phyloP scores from a whole-genome alignment of 23 tunicate species.

The Trididemnum miniatum region DNA sequence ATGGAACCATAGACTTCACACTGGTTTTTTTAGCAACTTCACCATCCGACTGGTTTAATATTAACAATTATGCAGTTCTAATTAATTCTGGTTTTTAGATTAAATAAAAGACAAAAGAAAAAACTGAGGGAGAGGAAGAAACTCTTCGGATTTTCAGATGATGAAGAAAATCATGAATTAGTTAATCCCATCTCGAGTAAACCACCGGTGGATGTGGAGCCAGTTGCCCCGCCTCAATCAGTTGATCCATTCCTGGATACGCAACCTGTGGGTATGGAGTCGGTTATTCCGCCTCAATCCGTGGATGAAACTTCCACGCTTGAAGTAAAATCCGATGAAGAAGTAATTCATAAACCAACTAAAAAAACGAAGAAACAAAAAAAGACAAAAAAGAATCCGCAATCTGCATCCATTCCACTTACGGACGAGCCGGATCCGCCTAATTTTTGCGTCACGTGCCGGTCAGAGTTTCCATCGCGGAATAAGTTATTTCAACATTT shows the following conservation, averaged over 20 bases:
- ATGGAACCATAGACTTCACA: no score
- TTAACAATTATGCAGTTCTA: no score
- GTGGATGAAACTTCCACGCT: background rate
- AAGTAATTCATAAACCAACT: background rate
- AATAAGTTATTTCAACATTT: slow-evolving; percentile 88
- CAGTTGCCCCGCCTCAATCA: slow-evolving; percentile 1
- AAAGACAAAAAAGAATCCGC: slow-evolving; percentile 8
- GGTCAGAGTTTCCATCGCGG: slow-evolving; percentile 52
- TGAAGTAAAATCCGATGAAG: background rate
- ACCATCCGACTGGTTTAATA: no score
- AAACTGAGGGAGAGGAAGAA: slow-evolving; percentile 37
- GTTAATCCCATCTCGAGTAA: background rate
- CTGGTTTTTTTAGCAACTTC: no score
- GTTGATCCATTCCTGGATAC: background rate
- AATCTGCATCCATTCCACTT: background rate
- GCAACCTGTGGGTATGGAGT: background rate
- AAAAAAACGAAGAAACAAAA: slow-evolving; percentile 30
- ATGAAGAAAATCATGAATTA: background rate
- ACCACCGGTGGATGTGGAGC: background rate
- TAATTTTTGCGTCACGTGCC: slow-evolving; percentile 60
- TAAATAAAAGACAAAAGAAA: slow-evolving; percentile 74
- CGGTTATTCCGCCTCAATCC: no score
- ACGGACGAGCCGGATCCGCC: background rate
- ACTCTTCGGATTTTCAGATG: slow-evolving; percentile 26
- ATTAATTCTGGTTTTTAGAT: slow-evolving; percentile 17